A percentile compares a stretch with the other conserved stretches of the same genome.
phyloP scores from a whole-genome alignment of 2,113 vertebrate genomes.

The Sinocyclocheilus rhinocerous region DNA sequence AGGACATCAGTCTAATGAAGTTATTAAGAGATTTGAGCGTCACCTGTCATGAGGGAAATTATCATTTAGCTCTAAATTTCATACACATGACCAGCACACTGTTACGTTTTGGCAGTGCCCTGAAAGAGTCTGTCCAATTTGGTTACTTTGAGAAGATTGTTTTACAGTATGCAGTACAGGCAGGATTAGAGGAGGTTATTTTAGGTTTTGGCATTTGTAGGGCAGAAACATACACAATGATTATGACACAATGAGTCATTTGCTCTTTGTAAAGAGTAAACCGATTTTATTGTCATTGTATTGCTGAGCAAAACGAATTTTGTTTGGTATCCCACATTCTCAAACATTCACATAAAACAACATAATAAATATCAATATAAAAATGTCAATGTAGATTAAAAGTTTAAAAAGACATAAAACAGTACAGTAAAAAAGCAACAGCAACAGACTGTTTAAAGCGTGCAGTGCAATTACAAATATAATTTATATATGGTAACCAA shows the following conservation, averaged over 20 bases:
- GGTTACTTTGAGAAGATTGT: neutral
- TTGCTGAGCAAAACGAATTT: neutral
- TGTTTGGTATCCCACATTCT: neutral
- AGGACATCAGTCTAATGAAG: constrained; percentile 11
- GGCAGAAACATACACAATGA: constrained; percentile 3
- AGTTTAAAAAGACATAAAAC: neutral
- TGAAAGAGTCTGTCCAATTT: neutral
- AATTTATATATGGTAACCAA: neutral
- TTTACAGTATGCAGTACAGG: neutral
- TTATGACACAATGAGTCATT: constrained; percentile 4
- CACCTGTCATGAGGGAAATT: constrained; percentile 29
- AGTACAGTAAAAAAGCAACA: neutral
- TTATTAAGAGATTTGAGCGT: neutral
- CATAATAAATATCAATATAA: neutral
- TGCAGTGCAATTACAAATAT: neutral
- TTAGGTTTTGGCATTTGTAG: neutral
- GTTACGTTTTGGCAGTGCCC: neutral
- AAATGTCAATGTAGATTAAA: neutral
- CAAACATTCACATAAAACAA: neutral
- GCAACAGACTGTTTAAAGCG: neutral
- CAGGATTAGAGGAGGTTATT: constrained; percentile 1
- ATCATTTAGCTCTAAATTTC: constrained; percentile 5
- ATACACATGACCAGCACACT: constrained; percentile 15
- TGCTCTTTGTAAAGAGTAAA: neutral
- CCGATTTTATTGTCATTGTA: neutral